phyloP scores from a whole-genome alignment of 2,113 vertebrate genomes.

The Calidris pygmaea region DNA sequence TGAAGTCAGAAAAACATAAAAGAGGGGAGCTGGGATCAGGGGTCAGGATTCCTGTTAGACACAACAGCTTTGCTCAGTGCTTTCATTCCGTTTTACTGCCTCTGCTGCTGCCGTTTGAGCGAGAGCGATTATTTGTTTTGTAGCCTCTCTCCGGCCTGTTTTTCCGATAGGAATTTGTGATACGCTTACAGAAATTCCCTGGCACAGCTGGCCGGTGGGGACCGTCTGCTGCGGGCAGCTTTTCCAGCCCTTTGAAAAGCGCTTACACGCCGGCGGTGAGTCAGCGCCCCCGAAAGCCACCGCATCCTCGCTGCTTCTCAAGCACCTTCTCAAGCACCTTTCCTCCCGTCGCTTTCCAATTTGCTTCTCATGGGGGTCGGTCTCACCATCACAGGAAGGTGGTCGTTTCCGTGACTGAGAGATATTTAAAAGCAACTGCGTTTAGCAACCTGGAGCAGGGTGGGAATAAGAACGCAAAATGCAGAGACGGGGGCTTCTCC shows the following conservation, averaged over 20 bases:
- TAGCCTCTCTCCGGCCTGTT: background rate
- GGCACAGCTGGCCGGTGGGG: background rate
- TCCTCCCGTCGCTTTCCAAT: background rate
- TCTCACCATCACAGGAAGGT: background rate
- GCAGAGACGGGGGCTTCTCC: background rate
- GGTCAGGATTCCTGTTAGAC: constrained; percentile 50
- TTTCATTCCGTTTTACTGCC: background rate
- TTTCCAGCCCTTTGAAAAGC: background rate
- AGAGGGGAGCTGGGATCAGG: constrained; percentile 17
- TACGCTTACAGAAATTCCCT: background rate
- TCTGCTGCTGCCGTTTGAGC: background rate
- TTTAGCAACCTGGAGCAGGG: background rate
- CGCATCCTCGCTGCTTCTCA: fast-evolving
- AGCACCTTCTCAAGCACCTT: background rate
- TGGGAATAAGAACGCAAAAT: background rate
- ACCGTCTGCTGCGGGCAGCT: background rate
- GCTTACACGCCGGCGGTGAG: fast-evolving
- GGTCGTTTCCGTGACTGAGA: background rate
- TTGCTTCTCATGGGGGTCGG: fast-evolving
- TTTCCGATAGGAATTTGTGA: background rate
- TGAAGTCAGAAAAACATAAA: constrained; percentile 19
- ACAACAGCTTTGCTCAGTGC: background rate
- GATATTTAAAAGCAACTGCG: background rate
- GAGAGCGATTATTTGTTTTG: background rate
- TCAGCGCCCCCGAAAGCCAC: fast-evolving